Percentiles rank a stretch among this genome's conserved stretches.
Evolutionary conservation across 2,888 invertebrate genomes (phyloP).

Genomic region (Caenorhabditis plicata): DNA sequence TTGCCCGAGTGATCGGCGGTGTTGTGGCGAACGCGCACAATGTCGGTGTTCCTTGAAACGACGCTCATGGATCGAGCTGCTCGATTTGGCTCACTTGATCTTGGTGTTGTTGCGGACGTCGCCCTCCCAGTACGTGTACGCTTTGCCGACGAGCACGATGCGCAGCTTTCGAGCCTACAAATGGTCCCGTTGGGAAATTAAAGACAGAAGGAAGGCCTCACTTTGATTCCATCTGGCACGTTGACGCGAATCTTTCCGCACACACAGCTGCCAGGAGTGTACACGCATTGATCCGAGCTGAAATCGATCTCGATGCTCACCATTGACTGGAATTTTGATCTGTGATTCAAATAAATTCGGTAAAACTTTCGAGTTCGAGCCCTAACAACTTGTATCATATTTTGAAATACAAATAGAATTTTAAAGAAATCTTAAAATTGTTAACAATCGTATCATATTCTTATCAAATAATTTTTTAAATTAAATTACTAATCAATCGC

Average conservation of each 20-base stretch:
- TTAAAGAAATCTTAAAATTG: too few species aligned
- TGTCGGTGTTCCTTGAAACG: constrained; percentile 16
- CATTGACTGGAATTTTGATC: too few species aligned
- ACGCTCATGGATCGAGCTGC: background rate
- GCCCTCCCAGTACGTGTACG: constrained; percentile 30
- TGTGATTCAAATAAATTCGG: too few species aligned
- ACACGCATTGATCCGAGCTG: constrained; percentile 6
- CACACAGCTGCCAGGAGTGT: constrained; percentile 9
- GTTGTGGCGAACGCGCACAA: constrained; percentile 25
- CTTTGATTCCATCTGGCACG: constrained; percentile 9
- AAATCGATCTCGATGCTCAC: constrained; percentile 9
- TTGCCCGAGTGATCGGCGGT: constrained; percentile 28
- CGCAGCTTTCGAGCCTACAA: constrained; percentile 22
- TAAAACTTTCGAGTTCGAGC: too few species aligned
- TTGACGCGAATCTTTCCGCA: constrained; percentile 13
- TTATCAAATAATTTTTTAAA: too few species aligned
- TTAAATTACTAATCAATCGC: too few species aligned
- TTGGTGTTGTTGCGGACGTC: constrained; percentile 23
- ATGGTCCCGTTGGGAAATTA: too few species aligned
- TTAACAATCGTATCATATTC: too few species aligned
- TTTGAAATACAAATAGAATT: too few species aligned
- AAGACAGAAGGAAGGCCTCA: too few species aligned
- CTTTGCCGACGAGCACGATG: constrained; percentile 24
- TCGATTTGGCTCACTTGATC: constrained; percentile 16
- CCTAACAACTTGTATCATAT: too few species aligned